A percentile compares a stretch with the other conserved stretches of the same genome.
Evolutionary conservation across 1,140 invertebrate genomes (phyloP).

Genomic region (Carcinoscorpius rotundicauda): DNA sequence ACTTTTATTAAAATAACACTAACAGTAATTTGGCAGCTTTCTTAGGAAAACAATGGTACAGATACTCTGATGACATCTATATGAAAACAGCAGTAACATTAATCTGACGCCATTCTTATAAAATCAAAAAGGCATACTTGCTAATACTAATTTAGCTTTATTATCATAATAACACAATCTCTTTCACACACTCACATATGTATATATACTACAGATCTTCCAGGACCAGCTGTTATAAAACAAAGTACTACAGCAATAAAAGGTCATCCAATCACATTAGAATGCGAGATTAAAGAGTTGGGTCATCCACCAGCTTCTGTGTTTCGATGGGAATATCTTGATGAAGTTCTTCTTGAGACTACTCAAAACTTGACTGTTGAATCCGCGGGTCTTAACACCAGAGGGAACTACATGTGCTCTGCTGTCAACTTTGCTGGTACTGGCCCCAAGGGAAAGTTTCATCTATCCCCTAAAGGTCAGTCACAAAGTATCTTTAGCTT

Average conservation of each 20-base stretch:
- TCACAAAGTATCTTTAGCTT: too few relatives aligned
- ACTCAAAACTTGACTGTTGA: slow-evolving; percentile 18
- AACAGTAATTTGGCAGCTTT: too few relatives aligned
- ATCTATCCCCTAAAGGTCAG: too few relatives aligned
- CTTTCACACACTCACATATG: too few relatives aligned
- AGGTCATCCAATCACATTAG: slow-evolving; percentile 57
- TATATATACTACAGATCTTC: slow-evolving; percentile 12
- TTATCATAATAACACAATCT: too few relatives aligned
- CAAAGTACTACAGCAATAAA: slow-evolving; percentile 54
- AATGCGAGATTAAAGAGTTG: slow-evolving; percentile 63
- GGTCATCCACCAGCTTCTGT: slow-evolving; percentile 53
- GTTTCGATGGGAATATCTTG: slow-evolving; percentile 20
- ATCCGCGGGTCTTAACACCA: slow-evolving; percentile 9
- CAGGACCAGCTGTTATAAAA: slow-evolving; percentile 15
- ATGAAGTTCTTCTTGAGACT: slow-evolving; percentile 13
- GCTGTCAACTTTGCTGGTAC: slow-evolving; percentile 68
- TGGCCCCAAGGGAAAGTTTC: slow-evolving; percentile 32
- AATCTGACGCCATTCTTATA: too few relatives aligned
- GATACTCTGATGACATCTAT: too few relatives aligned
- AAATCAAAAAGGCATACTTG: too few relatives aligned
- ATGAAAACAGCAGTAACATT: too few relatives aligned
- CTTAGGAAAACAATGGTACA: too few relatives aligned
- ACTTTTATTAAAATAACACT: too few relatives aligned
- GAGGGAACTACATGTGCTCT: slow-evolving; percentile 55
- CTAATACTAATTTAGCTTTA: too few relatives aligned